These are phyloP conservation scores for Anolis sagrei DNA, from an alignment of 2,113 vertebrate species.

Conservation along the genomic window DNA sequence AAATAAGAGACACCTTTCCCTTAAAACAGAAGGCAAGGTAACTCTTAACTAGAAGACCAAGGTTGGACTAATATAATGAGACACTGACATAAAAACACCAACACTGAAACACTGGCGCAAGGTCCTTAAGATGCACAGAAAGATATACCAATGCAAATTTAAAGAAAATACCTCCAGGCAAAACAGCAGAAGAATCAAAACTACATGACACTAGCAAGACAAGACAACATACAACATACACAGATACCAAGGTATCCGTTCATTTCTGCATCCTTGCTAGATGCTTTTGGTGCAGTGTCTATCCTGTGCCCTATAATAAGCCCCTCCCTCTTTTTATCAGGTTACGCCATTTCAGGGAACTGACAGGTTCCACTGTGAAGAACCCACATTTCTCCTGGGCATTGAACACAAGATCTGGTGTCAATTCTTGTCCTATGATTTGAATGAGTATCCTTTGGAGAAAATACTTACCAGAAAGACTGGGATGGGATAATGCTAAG, in stretches of 20 bases:
- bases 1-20: background rate
- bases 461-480: conserved; percentile 65
- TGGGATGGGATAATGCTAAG: conserved; percentile 71
- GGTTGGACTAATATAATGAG: conserved; percentile 20
- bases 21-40: background rate
- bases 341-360: conserved; percentile 11
- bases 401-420: conserved; percentile 33
- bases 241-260: conserved; percentile 24
- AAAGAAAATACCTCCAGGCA: background rate
- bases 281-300: background rate
- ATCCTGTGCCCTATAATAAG: background rate
- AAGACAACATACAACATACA: background rate
- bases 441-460: conserved; percentile 62
- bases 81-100: conserved; percentile 23
- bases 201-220: background rate
- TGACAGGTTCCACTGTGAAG: conserved; percentile 41
- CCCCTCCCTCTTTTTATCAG: background rate
- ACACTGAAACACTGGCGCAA: background rate
- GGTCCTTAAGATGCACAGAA: background rate
- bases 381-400: background rate
- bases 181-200: conserved; percentile 3
- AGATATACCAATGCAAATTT: background rate
- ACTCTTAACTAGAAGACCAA: background rate
- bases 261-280: conserved; percentile 9
- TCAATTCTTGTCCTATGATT: conserved; percentile 44